Conservation (phyloP, 2,113 vertebrate species). For the Hippocampus barbouri region DNA sequence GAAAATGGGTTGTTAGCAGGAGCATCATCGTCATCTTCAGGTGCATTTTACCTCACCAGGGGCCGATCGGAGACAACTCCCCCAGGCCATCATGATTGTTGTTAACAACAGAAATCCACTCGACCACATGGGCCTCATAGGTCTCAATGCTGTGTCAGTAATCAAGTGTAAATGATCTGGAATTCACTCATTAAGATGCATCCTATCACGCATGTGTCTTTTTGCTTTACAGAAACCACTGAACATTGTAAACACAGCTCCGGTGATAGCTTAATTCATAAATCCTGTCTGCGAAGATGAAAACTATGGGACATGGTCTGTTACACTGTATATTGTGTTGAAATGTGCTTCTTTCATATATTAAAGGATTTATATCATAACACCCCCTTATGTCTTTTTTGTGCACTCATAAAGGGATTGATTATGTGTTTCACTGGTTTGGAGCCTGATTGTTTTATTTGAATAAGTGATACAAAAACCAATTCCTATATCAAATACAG, state of each 20-base stretch:
- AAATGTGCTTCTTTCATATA: slow-evolving; percentile 74
- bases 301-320: slow-evolving; percentile 72
- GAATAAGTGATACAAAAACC: background rate
- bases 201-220: background rate
- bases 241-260: slow-evolving; percentile 1
- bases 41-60: slow-evolving; percentile 32
- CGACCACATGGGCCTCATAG: background rate
- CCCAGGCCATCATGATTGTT: slow-evolving; percentile 11
- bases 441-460: no score
- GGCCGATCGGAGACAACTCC: background rate
- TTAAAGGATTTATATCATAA: slow-evolving; percentile 68
- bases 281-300: slow-evolving; percentile 42
- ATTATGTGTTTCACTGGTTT: background rate
- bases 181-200: slow-evolving; percentile 3
- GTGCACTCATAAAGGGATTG: background rate
- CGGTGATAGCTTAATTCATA: slow-evolving; percentile 42
- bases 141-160: slow-evolving; percentile 10
- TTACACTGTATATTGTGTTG: slow-evolving; percentile 76
- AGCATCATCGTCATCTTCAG: slow-evolving; percentile 22
- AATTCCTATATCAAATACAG: background rate
- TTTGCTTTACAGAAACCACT: slow-evolving; percentile 26
- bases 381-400: background rate
- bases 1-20: slow-evolving; percentile 10
- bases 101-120: slow-evolving; percentile 15
- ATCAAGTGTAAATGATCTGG: slow-evolving; percentile 1